phyloP scores from a whole-genome alignment of 2,113 vertebrate genomes.

The Tor tambroides region DNA sequence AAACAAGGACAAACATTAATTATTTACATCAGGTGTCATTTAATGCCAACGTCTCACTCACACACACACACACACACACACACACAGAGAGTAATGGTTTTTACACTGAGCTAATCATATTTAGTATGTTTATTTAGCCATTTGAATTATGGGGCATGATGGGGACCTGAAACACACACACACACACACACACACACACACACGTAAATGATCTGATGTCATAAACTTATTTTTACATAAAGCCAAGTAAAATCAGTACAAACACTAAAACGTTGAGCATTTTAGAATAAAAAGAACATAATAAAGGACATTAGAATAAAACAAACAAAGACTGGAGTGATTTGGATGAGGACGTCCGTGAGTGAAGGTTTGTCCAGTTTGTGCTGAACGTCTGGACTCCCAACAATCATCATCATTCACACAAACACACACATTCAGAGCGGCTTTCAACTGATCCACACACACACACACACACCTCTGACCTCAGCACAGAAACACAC shows the following conservation, averaged over 20 bases:
- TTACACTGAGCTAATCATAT: not conserved
- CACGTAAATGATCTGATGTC: not conserved
- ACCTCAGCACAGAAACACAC: not conserved
- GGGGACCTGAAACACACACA: not conserved
- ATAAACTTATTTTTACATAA: not conserved
- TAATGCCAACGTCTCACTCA: slow-evolving; percentile 31
- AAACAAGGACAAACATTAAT: slow-evolving; percentile 46
- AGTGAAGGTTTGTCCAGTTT: not conserved
- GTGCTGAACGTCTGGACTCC: not conserved
- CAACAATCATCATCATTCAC: not conserved
- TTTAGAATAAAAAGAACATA: not conserved
- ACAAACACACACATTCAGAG: not conserved
- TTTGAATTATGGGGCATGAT: not conserved
- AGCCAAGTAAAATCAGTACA: not conserved
- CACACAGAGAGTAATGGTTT: slow-evolving; percentile 23
- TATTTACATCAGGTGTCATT: slow-evolving; percentile 24
- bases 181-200: not conserved
- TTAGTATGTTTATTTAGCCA: not conserved
- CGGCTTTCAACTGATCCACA: too few species aligned
- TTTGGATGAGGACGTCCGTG: not conserved
- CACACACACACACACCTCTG: not conserved
- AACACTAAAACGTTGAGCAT: not conserved
- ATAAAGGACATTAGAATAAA: too few species aligned
- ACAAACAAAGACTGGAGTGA: not conserved
- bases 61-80: slow-evolving; percentile 21